Conservation (phyloP, 2,797 vertebrate species). For the Champsocephalus gunnari region DNA sequence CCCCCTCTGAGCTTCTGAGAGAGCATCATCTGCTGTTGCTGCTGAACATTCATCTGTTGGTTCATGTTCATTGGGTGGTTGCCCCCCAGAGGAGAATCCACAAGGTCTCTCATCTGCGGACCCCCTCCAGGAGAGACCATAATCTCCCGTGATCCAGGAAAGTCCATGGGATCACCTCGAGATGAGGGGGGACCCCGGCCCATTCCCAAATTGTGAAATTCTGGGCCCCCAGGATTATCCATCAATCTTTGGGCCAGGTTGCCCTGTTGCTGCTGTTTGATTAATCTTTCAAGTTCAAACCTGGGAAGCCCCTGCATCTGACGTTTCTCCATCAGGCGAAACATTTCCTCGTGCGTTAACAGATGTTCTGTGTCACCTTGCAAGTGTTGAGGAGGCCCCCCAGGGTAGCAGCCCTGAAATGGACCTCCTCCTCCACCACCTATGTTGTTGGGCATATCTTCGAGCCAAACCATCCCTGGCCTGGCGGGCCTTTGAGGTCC, state of each 20-base stretch:
- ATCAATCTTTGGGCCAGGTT: conserved; percentile 77
- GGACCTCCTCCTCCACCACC: conserved; percentile 86
- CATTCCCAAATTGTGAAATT: conserved; percentile 83
- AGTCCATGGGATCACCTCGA: conserved; percentile 90
- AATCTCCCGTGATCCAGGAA: conserved; percentile 88
- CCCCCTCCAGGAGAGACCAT: conserved; percentile 88
- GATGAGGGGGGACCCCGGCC: conserved; percentile 75
- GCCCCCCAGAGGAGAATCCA: conserved; percentile 88
- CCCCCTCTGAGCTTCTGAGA: conserved; percentile 90
- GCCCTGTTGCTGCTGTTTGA: conserved; percentile 87
- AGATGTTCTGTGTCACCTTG: conserved; percentile 91
- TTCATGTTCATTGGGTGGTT: conserved; percentile 92
- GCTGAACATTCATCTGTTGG: conserved; percentile 90
- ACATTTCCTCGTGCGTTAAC: conserved; percentile 91
- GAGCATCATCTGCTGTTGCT: conserved; percentile 92
- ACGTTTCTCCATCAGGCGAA: conserved; percentile 93
- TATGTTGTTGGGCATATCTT: conserved; percentile 91
- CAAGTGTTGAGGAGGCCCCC: conserved; percentile 82
- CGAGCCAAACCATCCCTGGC: conserved; percentile 91
- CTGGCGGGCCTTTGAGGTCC: conserved; percentile 90
- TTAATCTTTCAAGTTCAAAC: conserved; percentile 92
- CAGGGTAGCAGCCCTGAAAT: conserved; percentile 89
- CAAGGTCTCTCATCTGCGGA: conserved; percentile 89
- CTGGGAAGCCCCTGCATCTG: conserved; percentile 88
- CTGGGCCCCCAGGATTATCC: conserved; percentile 76